Base-by-base conservation (phyloP, 2,797 vertebrate species). In the Triplophysa yarkandensis region DNA sequence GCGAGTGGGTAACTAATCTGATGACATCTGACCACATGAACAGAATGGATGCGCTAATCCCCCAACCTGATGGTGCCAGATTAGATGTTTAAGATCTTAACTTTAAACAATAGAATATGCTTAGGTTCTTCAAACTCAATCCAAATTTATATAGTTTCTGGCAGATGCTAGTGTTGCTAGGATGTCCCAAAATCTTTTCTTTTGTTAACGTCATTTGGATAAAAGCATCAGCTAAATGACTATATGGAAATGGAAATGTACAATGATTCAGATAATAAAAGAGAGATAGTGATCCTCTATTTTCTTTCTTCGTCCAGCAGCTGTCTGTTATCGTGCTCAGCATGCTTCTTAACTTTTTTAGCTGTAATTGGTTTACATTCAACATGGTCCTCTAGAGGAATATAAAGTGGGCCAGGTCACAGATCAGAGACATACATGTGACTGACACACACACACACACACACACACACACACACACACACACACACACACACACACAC, bases 341-440 rank as follows among this genome's bases (percentile, higher is more conserved):
- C 39, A 44, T 4, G 28, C 46, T 65, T 62, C 63, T 62, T 61
- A 13, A 50, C 57, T 76, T 76, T 79, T 58, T 74, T 50, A n/a
- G 19, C 68, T 58, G 32, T 81, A 85, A 84, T 83, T 79, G 76
- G 78, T 77, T 75, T 69, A 68, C 48, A 83, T 78, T 82, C 66
- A 57, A 4, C 21, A 13, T 19, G 19, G 30, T 19, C 48, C 44
- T 57, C 43, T 30, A 27, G 48, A 32, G 25, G 44, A 68, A 46
- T 6, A 41, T 21, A 57, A 71, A 65, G 6, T 58, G 46, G 70
- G 10, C 36, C 17, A 50, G 48, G 48, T 39, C 54, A 52, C 52
- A 19, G 43, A 63, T 74, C 41, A 55, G 62, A 44, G 28, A 52
- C n/a, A 13, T 13, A 4, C 13, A 23, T 25, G 32, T 16, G 41